Evolutionary conservation across 1,140 invertebrate genomes (phyloP).

Genomic region (Drosophila parabipectinata): DNA sequence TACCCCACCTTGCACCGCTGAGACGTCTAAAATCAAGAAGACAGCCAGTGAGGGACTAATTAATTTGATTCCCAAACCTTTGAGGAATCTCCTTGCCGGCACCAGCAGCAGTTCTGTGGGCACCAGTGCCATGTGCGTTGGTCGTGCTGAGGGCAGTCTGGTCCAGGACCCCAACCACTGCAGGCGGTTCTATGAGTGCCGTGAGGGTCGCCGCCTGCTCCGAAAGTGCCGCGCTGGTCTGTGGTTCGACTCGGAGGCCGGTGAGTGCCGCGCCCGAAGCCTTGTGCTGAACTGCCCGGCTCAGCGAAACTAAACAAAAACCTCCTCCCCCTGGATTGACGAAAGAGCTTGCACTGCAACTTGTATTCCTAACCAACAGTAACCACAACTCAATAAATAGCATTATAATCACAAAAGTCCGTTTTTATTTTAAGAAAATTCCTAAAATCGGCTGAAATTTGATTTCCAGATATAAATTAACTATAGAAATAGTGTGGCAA

Average conservation of each 20-base stretch:
- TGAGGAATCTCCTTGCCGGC: constrained; percentile 9
- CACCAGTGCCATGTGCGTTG: constrained; percentile 21
- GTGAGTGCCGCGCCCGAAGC: constrained; percentile 35
- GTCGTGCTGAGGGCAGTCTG: constrained; percentile 37
- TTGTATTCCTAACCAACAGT: constrained; percentile 38
- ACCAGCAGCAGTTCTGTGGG: constrained; percentile 1
- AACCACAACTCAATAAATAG: constrained; percentile 42
- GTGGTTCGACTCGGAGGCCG: constrained; percentile 55
- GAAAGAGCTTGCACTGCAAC: constrained; percentile 4
- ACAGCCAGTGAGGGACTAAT: background rate
- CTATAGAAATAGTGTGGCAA: no score
- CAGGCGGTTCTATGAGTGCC: constrained; percentile 51
- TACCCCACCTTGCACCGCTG: constrained; percentile 7
- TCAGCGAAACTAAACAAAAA: constrained; percentile 41
- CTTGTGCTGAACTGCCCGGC: constrained; percentile 54
- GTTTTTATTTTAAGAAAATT: background rate
- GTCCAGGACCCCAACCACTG: constrained; percentile 50
- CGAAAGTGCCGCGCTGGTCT: constrained; percentile 40
- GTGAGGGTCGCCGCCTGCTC: constrained; percentile 20
- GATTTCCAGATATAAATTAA: no score
- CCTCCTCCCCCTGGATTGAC: background rate
- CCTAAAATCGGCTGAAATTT: no score
- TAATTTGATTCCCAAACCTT: constrained; percentile 4
- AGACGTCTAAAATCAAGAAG: background rate
- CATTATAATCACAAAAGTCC: constrained; percentile 20